phyloP scores from a whole-genome alignment of 2,888 invertebrate genomes.

The Camponotus fellah region DNA sequence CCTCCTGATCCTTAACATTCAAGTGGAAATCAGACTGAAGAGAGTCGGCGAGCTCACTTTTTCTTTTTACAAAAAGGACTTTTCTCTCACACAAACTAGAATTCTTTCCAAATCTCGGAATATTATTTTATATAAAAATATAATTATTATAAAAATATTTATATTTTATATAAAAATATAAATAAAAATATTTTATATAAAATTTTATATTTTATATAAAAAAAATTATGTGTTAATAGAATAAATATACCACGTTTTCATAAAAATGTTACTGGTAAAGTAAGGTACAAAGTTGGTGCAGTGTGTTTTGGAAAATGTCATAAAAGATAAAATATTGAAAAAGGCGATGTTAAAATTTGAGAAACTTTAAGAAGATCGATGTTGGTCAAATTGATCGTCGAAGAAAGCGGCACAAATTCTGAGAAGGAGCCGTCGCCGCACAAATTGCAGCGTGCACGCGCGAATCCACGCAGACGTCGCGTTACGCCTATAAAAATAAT shows the following conservation, averaged over 20 bases:
- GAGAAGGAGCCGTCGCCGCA: conserved; percentile 41
- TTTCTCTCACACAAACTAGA: not conserved
- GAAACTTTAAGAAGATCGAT: conserved; percentile 13
- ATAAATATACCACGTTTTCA: not conserved
- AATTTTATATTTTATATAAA: not conserved
- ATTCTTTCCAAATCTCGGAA: not conserved
- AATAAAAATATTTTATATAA: not conserved
- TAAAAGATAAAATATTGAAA: not conserved
- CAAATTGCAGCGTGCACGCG: conserved; percentile 65
- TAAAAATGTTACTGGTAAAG: not conserved
- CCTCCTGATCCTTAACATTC: conserved; percentile 27
- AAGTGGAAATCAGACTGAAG: conserved; percentile 8
- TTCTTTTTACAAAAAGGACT: not conserved
- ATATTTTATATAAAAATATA: no score
- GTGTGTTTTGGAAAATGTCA: not conserved
- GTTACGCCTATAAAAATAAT: conserved; percentile 81
- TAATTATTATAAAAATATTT: no score
- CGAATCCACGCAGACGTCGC: conserved; percentile 79
- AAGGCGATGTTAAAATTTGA: not conserved
- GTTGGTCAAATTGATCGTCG: not conserved
- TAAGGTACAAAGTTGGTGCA: not conserved
- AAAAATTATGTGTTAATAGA: not conserved
- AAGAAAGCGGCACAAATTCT: conserved; percentile 3
- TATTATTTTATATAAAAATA: not conserved
- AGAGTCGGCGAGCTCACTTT: conserved; percentile 1